These are phyloP conservation scores for Lydus trimaculatus DNA, from an alignment of 2,888 invertebrate genomes.

Conservation along the genomic window DNA sequence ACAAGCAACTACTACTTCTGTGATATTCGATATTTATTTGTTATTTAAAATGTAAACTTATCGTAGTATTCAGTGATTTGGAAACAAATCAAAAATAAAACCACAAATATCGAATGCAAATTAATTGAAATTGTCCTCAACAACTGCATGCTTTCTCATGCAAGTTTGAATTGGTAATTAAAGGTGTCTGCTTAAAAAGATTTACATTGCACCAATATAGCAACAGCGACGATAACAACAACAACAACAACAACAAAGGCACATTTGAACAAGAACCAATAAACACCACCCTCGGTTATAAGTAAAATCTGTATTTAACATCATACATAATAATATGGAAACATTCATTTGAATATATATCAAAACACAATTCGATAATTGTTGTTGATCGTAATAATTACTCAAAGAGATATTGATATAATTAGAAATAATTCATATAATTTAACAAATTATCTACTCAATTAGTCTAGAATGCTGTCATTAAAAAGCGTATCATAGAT, in stretches of 20 bases:
- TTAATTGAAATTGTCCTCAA: constrained; percentile 58
- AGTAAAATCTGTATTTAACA: not conserved
- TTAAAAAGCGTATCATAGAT: constrained; percentile 18
- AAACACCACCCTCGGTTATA: not conserved
- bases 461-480: constrained; percentile 20
- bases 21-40: constrained; percentile 58
- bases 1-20: constrained; percentile 54
- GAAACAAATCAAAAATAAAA: constrained; percentile 43
- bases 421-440: constrained; percentile 13
- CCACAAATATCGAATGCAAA: constrained; percentile 54
- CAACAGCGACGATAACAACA: constrained; percentile 1
- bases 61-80: not conserved
- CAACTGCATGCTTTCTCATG: constrained; percentile 51
- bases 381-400: not conserved
- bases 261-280: not conserved
- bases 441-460: constrained; percentile 17
- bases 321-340: too few relatives aligned
- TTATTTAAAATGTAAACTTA: constrained; percentile 24
- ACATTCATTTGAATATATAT: not conserved
- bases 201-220: constrained; percentile 25
- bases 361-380: not conserved
- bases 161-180: constrained; percentile 50
- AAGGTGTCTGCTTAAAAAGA: constrained; percentile 38
- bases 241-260: not conserved
- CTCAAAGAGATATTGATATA: not conserved